Base-by-base conservation (phyloP, 92 coral and sea anemone species). In the Epizoanthus stellaris region DNA sequence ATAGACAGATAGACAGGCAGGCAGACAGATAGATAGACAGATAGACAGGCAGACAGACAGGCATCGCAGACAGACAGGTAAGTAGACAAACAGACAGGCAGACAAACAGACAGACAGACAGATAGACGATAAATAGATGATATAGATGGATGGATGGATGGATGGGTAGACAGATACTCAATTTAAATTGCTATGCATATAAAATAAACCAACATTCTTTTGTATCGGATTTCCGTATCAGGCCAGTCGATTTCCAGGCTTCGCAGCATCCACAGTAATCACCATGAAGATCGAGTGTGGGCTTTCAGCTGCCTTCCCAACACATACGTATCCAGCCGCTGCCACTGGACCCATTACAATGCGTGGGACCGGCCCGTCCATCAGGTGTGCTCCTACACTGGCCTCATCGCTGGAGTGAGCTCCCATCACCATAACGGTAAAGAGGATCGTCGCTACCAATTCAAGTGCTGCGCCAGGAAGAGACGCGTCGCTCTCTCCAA, bases 281-380 rank as follows among this genome's bases (percentile, higher is more conserved):
- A 0, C 11, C 85, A 67, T 20, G 85, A 81, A 81, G 85, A 81
- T 56, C 80, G 87, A 12, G 30, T 57, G 56, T 84, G 87, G 87
- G 66, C 58, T n/a, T 23, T 72, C 87, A 5, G 14, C 38, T 72
- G 87, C 73, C 45, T 4, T 23, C 5, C 4, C 39, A 49, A 73
- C 42, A 11, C 16, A 21, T 56, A 71, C 49, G 19, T 84, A 0
- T 10, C 49, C 5, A 0, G 54, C 2, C 40, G 54, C 2, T 76
- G 84, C 66, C 15, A 19, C 13, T 85, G 88, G 88, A 58, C 65
- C 43, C 54, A 70, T n/a, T 75, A 70, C 75, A 70, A 4, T 20
- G 4, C 30, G 0, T 59, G 52, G 52, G 68, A 59, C 9, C 36
- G 9, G 4, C 57, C 12, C 13, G 49, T 58, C 8, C 1, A 39